phyloP scores from a whole-genome alignment of 2,113 vertebrate genomes.

The Dasyornis broadbenti region DNA sequence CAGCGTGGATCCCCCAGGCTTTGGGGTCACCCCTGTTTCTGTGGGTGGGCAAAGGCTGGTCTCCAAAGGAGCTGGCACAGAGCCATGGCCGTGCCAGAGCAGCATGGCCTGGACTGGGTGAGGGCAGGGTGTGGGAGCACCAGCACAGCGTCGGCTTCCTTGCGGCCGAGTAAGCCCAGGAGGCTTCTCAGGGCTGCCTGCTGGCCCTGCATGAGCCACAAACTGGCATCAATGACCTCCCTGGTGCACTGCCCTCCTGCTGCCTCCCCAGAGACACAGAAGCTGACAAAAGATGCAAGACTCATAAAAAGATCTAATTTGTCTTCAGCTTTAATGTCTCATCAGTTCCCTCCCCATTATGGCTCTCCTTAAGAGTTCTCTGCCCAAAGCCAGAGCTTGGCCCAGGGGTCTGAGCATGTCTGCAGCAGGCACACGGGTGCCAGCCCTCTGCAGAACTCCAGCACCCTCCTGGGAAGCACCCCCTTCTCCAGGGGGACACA shows the following conservation, averaged over 20 bases:
- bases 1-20: accelerated
- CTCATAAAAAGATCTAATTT: not conserved
- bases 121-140: not conserved
- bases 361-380: not conserved
- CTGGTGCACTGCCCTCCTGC: not conserved
- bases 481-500: not conserved
- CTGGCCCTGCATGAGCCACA: not conserved
- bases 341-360: not conserved
- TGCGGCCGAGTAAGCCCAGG: not conserved
- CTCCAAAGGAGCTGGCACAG: not conserved
- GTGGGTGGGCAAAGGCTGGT: not conserved
- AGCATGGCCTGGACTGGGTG: not conserved
- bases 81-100: accelerated
- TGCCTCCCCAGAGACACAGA: not conserved
- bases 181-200: not conserved
- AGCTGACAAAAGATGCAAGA: not conserved
- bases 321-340: not conserved
- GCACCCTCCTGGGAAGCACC: not conserved
- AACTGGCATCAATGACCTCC: not conserved
- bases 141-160: not conserved
- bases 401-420: accelerated
- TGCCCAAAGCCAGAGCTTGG: not conserved
- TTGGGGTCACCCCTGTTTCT: accelerated
- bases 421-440: not conserved
- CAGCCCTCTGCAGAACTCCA: not conserved